Evolutionary conservation across 2,888 invertebrate genomes (phyloP).

Genomic region (Hymenopus coronatus): DNA sequence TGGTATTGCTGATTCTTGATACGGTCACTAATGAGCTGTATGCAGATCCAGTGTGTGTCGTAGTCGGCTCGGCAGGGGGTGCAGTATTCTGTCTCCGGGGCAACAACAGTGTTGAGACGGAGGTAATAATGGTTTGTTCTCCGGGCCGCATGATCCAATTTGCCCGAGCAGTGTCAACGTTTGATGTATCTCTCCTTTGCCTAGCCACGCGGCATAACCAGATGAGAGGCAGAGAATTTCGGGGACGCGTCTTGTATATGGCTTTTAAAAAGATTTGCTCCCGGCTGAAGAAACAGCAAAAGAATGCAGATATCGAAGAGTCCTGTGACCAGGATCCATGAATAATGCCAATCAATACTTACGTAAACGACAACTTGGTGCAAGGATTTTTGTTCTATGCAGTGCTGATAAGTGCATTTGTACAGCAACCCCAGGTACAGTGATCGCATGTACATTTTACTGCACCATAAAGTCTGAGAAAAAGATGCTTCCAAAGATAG

Average conservation of each 20-base stretch:
- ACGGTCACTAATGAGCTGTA: too few species aligned
- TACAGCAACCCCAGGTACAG: too few species aligned
- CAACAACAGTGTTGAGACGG: neutral
- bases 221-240: constrained; percentile 5
- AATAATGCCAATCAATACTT: neutral
- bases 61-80: neutral
- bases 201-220: constrained; percentile 4
- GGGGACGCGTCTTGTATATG: neutral
- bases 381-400: too few species aligned
- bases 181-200: constrained; percentile 2
- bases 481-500: too few species aligned
- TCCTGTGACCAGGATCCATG: neutral
- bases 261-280: neutral
- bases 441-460: too few species aligned
- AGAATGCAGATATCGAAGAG: neutral
- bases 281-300: neutral
- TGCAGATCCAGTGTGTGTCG: too few species aligned
- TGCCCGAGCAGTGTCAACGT: neutral
- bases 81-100: neutral
- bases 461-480: too few species aligned
- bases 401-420: too few species aligned
- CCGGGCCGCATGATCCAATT: constrained; percentile 13
- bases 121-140: constrained; percentile 17
- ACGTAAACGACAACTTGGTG: neutral
- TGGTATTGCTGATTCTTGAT: too few species aligned